Conservation (phyloP, 2,113 vertebrate genomes). For the Camelus bactrianus region DNA sequence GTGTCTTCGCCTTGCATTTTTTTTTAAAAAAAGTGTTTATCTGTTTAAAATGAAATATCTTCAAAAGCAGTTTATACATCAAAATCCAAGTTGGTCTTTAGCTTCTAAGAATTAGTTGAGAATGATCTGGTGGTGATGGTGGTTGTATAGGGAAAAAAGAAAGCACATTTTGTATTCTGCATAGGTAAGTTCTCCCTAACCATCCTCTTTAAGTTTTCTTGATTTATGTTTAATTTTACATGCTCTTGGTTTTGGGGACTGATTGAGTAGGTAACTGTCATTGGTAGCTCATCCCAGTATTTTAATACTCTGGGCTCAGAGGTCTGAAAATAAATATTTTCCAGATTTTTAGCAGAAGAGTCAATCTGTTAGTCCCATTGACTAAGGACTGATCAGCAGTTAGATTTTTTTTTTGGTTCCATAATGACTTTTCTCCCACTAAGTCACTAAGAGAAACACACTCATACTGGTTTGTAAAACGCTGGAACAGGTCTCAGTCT, state of each 20-base stretch:
- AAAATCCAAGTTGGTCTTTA: conserved; percentile 81
- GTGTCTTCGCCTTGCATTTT: conserved; percentile 81
- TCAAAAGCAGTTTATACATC: conserved; percentile 82
- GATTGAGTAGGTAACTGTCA: neutral
- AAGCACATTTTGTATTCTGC: conserved; percentile 47
- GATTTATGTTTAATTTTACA: conserved; percentile 10
- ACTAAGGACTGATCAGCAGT: neutral
- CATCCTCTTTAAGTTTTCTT: conserved; percentile 21
- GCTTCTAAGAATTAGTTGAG: conserved; percentile 69
- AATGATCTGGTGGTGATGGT: conserved; percentile 60
- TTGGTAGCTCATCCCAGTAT: conserved; percentile 5
- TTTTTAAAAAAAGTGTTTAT: conserved; percentile 78
- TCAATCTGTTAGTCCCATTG: neutral
- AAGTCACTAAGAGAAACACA: neutral
- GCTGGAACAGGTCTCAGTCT: neutral
- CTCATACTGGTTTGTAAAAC: neutral
- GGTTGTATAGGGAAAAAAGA: conserved; percentile 40
- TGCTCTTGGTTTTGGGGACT: neutral
- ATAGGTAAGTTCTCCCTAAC: conserved; percentile 57
- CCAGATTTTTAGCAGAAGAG: conserved; percentile 16
- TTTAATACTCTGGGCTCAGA: conserved; percentile 43
- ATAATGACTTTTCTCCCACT: neutral
- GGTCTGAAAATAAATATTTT: conserved; percentile 61
- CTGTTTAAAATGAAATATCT: conserved; percentile 81
- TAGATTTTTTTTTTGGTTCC: conserved; percentile 25